phyloP scores from a whole-genome alignment of 2,797 vertebrate genomes.

The Tadarida brasiliensis region DNA sequence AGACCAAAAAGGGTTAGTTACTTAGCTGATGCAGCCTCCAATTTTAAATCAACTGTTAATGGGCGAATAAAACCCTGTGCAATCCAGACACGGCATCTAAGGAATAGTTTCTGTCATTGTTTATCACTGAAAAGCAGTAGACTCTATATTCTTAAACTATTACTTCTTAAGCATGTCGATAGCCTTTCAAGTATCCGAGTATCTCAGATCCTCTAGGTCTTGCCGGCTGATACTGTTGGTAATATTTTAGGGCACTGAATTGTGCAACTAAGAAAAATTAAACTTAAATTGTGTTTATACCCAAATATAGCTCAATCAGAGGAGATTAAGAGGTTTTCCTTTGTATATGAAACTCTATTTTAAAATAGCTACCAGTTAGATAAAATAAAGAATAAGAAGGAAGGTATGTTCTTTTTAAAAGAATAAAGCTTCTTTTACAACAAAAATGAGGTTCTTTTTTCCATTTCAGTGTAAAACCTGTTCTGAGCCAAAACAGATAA shows the following conservation, averaged over 20 bases:
- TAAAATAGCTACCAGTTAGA: neutral
- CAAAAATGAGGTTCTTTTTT: conserved; percentile 53
- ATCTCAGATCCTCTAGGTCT: neutral
- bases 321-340: neutral
- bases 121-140: neutral
- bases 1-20: conserved; percentile 17
- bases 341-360: conserved; percentile 5
- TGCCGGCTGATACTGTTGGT: neutral
- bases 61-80: neutral
- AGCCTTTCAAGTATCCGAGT: neutral
- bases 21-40: conserved; percentile 3
- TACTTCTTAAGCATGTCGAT: neutral
- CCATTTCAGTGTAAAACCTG: conserved; percentile 91
- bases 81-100: neutral
- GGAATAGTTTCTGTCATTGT: neutral
- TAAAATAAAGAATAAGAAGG: neutral
- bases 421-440: neutral
- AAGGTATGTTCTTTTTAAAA: neutral
- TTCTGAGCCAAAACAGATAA: conserved; percentile 96
- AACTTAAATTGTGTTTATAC: conserved; percentile 28
- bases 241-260: conserved; percentile 25
- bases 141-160: neutral
- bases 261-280: conserved; percentile 33
- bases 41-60: neutral
- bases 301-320: conserved; percentile 18